Conservation (phyloP, 2,888 invertebrate genomes). For the Vannuccia rotundouncinata region DNA sequence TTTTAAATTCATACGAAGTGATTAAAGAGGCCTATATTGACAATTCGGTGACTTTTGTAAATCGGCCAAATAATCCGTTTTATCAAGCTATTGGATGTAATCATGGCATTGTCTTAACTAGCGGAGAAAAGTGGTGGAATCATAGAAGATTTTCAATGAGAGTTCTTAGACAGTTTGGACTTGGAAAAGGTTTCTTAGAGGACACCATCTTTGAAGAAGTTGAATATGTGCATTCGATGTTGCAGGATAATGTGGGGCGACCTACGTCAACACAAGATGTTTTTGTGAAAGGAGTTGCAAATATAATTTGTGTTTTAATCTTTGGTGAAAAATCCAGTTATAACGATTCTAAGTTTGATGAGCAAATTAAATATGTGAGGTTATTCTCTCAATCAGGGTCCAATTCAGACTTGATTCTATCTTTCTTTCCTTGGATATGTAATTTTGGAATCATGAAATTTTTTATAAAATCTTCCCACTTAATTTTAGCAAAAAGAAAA, state of each 20-base stretch:
- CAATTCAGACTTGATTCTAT: not conserved
- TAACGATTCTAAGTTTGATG: slow-evolving; percentile 1
- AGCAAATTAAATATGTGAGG: not conserved
- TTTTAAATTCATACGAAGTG: slow-evolving; percentile 28
- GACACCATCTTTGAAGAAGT: slow-evolving; percentile 24
- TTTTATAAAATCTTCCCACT: not conserved
- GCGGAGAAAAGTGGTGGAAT: slow-evolving; percentile 26
- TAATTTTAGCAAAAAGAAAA: not conserved
- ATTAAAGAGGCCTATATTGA: slow-evolving; percentile 20
- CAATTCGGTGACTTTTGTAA: not conserved
- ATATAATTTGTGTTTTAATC: slow-evolving; percentile 23
- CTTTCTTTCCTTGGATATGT: slow-evolving; percentile 17
- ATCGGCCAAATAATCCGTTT: not conserved
- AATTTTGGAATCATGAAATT: not conserved
- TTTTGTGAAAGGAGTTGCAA: slow-evolving; percentile 28
- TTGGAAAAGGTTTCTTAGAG: slow-evolving; percentile 22
- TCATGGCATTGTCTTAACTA: slow-evolving; percentile 1
- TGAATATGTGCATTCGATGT: not conserved
- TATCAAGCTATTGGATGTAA: not conserved
- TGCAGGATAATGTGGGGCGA: slow-evolving; percentile 1
- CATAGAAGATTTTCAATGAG: slow-evolving; percentile 32
- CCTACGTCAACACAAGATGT: not conserved
- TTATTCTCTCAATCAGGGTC: not conserved
- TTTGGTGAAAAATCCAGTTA: slow-evolving; percentile 9
- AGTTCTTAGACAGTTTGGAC: slow-evolving; percentile 30